phyloP scores from a whole-genome alignment of 2,888 invertebrate genomes.

The Biston betularia region DNA sequence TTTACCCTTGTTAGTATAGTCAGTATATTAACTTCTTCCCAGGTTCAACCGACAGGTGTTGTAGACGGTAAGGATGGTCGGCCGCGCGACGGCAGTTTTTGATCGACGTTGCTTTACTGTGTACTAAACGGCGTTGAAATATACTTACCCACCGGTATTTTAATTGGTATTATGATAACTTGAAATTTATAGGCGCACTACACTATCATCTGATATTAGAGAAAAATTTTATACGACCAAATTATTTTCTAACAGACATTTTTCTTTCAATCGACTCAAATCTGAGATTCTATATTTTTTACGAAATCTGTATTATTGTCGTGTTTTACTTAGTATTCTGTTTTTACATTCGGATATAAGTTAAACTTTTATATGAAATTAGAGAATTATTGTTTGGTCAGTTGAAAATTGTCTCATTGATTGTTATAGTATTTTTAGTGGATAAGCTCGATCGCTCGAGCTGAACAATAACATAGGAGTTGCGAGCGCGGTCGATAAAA shows the following conservation, averaged over 20 bases:
- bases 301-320: too few species aligned
- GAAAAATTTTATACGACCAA: conserved; percentile 34
- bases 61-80: conserved; percentile 62
- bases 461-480: conserved; percentile 50
- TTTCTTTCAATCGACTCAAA: not conserved
- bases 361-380: not conserved
- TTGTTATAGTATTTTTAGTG: conserved; percentile 57
- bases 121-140: conserved; percentile 69
- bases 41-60: conserved; percentile 37
- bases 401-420: conserved; percentile 48
- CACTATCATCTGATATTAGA: conserved; percentile 55
- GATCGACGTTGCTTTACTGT: conserved; percentile 67
- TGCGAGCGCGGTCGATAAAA: conserved; percentile 78
- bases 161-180: conserved; percentile 82
- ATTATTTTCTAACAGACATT: conserved; percentile 12
- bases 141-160: conserved; percentile 85
- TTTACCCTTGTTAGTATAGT: not conserved
- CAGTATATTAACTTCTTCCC: conserved; percentile 32
- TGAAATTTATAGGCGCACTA: conserved; percentile 74
- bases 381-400: conserved; percentile 28
- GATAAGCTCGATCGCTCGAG: conserved; percentile 66
- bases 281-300: too few species aligned
- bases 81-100: conserved; percentile 69
- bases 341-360: not conserved
- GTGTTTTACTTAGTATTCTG: not conserved